These are phyloP conservation scores for Aleadryas rufinucha DNA, from an alignment of 2,113 vertebrate species.

Conservation along the genomic window DNA sequence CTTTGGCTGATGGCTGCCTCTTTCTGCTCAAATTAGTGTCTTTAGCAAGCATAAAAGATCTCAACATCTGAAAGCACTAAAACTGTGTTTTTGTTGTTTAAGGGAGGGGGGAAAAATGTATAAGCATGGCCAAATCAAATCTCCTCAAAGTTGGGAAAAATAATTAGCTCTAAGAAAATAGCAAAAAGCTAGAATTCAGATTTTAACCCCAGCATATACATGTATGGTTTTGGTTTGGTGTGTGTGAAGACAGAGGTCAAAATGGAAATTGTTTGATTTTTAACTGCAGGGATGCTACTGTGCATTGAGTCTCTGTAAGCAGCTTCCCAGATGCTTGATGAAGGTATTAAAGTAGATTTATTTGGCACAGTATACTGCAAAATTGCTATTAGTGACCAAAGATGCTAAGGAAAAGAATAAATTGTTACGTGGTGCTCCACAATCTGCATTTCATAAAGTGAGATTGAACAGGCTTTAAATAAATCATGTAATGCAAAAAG, in stretches of 20 bases:
- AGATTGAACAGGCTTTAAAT: constrained; percentile 60
- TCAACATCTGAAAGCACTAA: constrained; percentile 62
- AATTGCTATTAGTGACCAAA: constrained; percentile 36
- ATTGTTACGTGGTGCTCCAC: constrained; percentile 58
- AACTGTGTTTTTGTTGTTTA: constrained; percentile 44
- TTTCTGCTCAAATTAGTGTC: constrained; percentile 32
- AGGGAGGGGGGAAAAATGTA: background rate
- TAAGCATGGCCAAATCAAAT: constrained; percentile 1
- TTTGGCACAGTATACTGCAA: constrained; percentile 46
- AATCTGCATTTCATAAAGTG: constrained; percentile 63
- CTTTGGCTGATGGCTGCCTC: constrained; percentile 34
- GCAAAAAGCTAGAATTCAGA: background rate
- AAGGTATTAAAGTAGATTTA: constrained; percentile 52
- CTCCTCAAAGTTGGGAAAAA: constrained; percentile 6
- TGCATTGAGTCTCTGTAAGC: constrained; percentile 21
- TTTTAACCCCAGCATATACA: background rate
- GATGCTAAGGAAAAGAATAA: constrained; percentile 43
- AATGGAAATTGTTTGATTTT: constrained; percentile 38
- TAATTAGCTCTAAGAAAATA: background rate
- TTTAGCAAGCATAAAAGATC: constrained; percentile 29
- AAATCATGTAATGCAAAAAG: constrained; percentile 64
- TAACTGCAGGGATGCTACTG: constrained; percentile 28
- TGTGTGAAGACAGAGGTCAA: background rate
- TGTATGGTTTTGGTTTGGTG: background rate
- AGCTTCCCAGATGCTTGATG: constrained; percentile 64